Conservation (phyloP, 2,888 invertebrate genomes). For the Meliscaeva auricollis region DNA sequence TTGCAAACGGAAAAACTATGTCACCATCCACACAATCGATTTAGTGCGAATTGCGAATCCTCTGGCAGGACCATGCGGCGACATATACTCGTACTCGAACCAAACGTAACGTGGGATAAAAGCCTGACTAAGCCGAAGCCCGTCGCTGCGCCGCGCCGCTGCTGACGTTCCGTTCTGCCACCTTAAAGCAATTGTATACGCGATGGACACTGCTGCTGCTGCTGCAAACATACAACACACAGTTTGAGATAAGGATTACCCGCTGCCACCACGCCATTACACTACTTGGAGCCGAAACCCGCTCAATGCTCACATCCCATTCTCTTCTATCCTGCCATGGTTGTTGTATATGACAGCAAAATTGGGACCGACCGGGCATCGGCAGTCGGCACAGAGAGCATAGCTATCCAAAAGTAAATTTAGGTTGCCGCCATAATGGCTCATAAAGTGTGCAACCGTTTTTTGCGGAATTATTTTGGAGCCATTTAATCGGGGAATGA, state of each 20-base stretch:
- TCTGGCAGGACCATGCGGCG: constrained; percentile 54
- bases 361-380: constrained; percentile 39
- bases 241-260: constrained; percentile 43
- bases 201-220: constrained; percentile 16
- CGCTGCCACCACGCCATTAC: constrained; percentile 11
- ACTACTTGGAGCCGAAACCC: not conserved
- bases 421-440: constrained; percentile 81
- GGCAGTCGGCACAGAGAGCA: too few species aligned
- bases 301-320: not conserved
- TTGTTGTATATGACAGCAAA: constrained; percentile 41
- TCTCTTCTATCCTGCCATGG: not conserved
- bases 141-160: constrained; percentile 12
- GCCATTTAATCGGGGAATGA: constrained; percentile 45
- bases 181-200: constrained; percentile 61
- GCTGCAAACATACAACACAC: constrained; percentile 36
- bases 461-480: constrained; percentile 59
- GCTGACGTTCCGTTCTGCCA: constrained; percentile 33
- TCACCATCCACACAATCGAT: constrained; percentile 54
- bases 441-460: constrained; percentile 81
- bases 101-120: constrained; percentile 36
- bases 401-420: constrained; percentile 72
- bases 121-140: constrained; percentile 53
- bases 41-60: constrained; percentile 56
- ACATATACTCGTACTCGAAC: not conserved
- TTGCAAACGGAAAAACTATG: constrained; percentile 44